Evolutionary conservation across 2,113 vertebrate genomes (phyloP).

Genomic region (Thalassarche chlororhynchos): DNA sequence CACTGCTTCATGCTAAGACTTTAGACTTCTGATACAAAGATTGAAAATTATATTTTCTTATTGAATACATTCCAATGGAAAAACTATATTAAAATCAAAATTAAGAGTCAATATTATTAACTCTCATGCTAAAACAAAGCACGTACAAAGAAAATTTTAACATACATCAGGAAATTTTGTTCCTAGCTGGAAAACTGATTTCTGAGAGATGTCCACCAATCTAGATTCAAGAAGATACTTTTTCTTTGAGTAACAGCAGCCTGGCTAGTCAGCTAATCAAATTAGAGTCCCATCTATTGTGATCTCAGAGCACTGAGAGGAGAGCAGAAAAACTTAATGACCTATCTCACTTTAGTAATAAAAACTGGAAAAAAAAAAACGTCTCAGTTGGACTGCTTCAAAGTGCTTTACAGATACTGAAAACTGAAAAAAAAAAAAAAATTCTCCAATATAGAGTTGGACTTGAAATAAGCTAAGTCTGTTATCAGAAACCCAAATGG

Average conservation of each 20-base stretch:
- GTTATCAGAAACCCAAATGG: background rate
- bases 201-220: constrained; percentile 16
- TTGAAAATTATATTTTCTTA: background rate
- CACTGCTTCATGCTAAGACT: background rate
- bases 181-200: background rate
- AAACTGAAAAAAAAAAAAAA: background rate
- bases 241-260: background rate
- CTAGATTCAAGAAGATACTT: background rate
- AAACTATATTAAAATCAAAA: background rate
- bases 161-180: constrained; percentile 37
- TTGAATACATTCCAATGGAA: background rate
- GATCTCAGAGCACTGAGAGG: background rate
- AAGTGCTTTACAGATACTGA: background rate
- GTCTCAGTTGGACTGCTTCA: background rate
- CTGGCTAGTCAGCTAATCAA: background rate
- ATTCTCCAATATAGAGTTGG: background rate
- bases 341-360: background rate
- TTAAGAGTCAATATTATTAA: background rate
- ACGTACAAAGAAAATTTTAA: background rate
- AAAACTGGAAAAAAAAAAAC: fast-evolving
- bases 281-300: background rate
- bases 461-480: background rate
- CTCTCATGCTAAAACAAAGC: constrained; percentile 12
- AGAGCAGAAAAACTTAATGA: background rate
- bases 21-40: background rate